Base-by-base conservation (phyloP, 2,888 invertebrate species). In the Drosophila conformis region DNA sequence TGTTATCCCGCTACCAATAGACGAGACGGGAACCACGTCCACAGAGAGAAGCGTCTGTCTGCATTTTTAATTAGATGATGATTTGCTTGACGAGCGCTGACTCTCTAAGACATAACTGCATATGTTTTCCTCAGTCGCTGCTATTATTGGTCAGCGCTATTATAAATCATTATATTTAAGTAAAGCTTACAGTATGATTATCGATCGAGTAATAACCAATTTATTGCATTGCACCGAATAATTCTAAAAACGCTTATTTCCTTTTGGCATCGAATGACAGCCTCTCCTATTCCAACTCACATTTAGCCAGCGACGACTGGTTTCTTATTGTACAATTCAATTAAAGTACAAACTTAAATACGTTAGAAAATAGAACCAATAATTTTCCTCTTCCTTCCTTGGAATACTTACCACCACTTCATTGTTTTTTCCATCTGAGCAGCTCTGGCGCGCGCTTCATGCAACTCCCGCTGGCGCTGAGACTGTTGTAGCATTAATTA, bases 361-460 rank as follows among this genome's bases (percentile, higher is more conserved):
- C 27, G 13, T 64, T 46, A 59, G 69, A 33, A 5, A 5, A 11
- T 42, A 21, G 0, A 42, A 21, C 8, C 4, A 25, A 15, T 15
- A 8, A 46, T 46, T 15, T 46, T 13, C 8, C 4, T 36, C n/a
- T 29, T 18, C 10, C 57, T 40, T 57, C 33, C 2, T 29, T 8
- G 10, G 11, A 40, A 13, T 33, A 86, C 87, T 73, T 70, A 84
- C 99, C 96, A 99, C 99, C 99, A 99, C 69, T 98, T 94, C 99
- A 99, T 99, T 0, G 99, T 99, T 93, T 99, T 99, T 93, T 99
- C 99, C 99, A 99, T 99, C 93, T 99, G 99, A 0, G 98, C 97
- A 21, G 98, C 98, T 75, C 99, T 94, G 5, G 98, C 98, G 80
- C 98, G 94, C 0, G 98, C 98, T 91, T 99, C 99, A 91, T 99